A percentile compares a stretch with the other conserved stretches of the same genome.
Evolutionary conservation across 2,797 vertebrate species (phyloP).

Genomic region (Thripadectes ignobilis): DNA sequence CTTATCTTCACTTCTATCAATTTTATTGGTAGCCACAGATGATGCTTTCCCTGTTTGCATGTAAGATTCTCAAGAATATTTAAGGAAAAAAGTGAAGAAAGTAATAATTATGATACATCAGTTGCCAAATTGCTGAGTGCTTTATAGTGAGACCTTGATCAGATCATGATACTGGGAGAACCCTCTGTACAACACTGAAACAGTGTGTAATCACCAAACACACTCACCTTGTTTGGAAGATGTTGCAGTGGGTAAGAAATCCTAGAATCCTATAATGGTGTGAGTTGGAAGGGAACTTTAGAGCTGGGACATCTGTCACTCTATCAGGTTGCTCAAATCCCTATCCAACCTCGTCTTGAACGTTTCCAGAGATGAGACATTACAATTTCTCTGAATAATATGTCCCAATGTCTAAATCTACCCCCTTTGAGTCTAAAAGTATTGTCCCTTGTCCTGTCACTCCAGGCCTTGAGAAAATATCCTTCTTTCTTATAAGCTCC

Average conservation of each 20-base stretch:
- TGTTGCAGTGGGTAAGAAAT: background rate
- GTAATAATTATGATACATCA: background rate
- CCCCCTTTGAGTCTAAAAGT: background rate
- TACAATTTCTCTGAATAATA: background rate
- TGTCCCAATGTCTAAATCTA: background rate
- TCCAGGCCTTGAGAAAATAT: background rate
- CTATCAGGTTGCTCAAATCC: background rate
- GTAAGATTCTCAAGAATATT: background rate
- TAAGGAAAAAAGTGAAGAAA: background rate
- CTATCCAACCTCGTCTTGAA: background rate
- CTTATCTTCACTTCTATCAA: background rate
- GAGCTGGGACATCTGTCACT: background rate
- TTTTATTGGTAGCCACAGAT: background rate
- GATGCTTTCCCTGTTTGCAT: background rate
- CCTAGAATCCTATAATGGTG: background rate
- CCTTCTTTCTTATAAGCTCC: background rate
- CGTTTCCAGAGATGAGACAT: fast-evolving
- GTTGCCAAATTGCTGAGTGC: background rate
- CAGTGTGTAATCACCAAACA: background rate
- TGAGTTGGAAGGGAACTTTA: background rate
- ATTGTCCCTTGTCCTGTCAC: background rate
- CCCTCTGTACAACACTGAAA: background rate
- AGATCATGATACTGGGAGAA: fast-evolving
- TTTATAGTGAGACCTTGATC: background rate
- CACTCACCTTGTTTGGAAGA: background rate